Conservation (phyloP, 1,140 invertebrate genomes). For the Tetramorium alpestre region DNA sequence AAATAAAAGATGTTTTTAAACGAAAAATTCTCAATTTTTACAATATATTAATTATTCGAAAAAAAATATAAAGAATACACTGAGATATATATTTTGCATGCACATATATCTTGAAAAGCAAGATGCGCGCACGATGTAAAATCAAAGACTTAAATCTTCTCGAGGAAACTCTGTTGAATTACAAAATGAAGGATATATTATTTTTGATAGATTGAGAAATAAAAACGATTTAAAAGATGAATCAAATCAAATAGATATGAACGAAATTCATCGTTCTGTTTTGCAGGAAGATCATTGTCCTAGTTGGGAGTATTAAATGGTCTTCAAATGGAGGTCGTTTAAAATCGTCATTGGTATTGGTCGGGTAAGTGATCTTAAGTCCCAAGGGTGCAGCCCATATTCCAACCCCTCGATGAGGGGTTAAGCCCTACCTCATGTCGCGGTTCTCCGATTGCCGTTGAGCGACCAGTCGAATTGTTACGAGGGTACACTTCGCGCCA, state of each 20-base stretch:
- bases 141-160: neutral
- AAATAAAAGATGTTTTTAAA: neutral
- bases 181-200: neutral
- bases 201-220: neutral
- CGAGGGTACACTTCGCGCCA: constrained; percentile 33
- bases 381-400: constrained; percentile 54
- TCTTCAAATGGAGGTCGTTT: neutral
- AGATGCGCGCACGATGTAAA: neutral
- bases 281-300: neutral
- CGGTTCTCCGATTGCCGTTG: constrained; percentile 15
- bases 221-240: neutral
- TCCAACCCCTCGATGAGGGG: constrained; percentile 28
- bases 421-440: constrained; percentile 5
- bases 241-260: neutral
- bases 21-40: neutral
- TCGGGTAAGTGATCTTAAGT: constrained; percentile 37
- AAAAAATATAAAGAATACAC: constrained; percentile 2
- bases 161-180: neutral
- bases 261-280: neutral
- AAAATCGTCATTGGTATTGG: constrained; percentile 63
- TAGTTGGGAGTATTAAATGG: neutral
- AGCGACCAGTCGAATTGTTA: neutral
- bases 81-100: neutral
- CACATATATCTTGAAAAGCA: neutral
- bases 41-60: neutral